These are phyloP conservation scores for Elephantulus edwardii DNA, from an alignment of 2,113 vertebrate genomes.

Conservation along the genomic window DNA sequence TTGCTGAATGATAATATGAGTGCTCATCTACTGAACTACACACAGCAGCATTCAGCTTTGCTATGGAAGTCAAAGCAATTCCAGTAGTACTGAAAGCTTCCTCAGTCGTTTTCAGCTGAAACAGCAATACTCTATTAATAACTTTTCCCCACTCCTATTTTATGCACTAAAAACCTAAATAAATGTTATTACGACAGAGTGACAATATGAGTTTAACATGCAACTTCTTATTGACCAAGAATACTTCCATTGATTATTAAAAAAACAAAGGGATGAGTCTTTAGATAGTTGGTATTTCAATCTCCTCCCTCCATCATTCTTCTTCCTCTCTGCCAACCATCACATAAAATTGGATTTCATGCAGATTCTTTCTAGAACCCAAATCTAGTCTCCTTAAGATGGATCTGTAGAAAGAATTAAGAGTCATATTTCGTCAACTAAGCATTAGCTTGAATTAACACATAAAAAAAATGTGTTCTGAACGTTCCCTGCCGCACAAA, in stretches of 20 bases:
- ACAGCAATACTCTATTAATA: not conserved
- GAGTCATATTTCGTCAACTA: not conserved
- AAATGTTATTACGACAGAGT: not conserved
- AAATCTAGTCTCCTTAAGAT: not conserved
- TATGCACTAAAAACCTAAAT: not conserved
- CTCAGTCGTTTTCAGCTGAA: not conserved
- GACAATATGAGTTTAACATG: not conserved
- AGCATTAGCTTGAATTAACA: too few relatives aligned
- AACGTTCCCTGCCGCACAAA: not conserved
- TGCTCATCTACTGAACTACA: not conserved
- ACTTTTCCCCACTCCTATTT: not conserved
- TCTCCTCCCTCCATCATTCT: not conserved
- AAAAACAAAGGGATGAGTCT: not conserved
- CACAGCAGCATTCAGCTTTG: not conserved
- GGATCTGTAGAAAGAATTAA: not conserved
- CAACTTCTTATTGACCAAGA: not conserved
- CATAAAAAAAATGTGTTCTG: not conserved
- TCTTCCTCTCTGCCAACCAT: not conserved
- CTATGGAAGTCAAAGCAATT: not conserved
- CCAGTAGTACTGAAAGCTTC: not conserved
- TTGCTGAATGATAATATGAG: not conserved
- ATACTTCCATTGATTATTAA: not conserved
- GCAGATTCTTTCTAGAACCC: not conserved
- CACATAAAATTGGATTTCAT: slow-evolving; percentile 9
- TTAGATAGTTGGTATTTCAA: not conserved